phyloP scores from a whole-genome alignment of 2,888 invertebrate species.

The Deroplatys truncata region DNA sequence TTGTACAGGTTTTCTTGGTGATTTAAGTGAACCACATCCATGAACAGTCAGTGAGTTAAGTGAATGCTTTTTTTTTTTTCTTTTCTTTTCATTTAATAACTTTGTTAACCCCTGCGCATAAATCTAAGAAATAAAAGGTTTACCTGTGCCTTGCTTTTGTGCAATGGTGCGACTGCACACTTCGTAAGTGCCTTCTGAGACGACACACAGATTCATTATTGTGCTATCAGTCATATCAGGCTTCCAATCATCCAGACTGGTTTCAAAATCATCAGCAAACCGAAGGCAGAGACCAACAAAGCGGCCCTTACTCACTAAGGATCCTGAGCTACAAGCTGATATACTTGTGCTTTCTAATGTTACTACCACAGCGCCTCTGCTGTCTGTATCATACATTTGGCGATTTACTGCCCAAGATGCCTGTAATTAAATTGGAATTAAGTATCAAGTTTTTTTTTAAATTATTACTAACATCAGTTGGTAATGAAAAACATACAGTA shows the following conservation, averaged over 20 bases:
- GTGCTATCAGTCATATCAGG: conserved; percentile 75
- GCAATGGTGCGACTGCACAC: conserved; percentile 91
- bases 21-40: too few relatives aligned
- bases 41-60: too few relatives aligned
- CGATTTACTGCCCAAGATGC: conserved; percentile 60
- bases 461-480: too few relatives aligned
- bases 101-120: not conserved
- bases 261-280: conserved; percentile 97
- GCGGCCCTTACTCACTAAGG: conserved; percentile 84
- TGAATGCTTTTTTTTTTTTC: not conserved
- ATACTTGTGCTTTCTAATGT: conserved; percentile 96
- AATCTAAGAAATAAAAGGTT: not conserved
- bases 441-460: not conserved
- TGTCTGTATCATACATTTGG: conserved; percentile 68
- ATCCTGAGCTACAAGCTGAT: conserved; percentile 90
- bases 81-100: not conserved
- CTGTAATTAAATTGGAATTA: conserved; percentile 34
- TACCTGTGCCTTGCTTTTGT: conserved; percentile 65
- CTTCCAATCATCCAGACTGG: conserved; percentile 95
- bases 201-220: conserved; percentile 89
- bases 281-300: conserved; percentile 88
- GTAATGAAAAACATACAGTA: too few relatives aligned
- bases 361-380: conserved; percentile 88
- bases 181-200: conserved; percentile 98
- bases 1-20: too few relatives aligned